These are phyloP conservation scores for Oryzias javanicus DNA, from an alignment of 2,113 vertebrate genomes.

Conservation along the genomic window DNA sequence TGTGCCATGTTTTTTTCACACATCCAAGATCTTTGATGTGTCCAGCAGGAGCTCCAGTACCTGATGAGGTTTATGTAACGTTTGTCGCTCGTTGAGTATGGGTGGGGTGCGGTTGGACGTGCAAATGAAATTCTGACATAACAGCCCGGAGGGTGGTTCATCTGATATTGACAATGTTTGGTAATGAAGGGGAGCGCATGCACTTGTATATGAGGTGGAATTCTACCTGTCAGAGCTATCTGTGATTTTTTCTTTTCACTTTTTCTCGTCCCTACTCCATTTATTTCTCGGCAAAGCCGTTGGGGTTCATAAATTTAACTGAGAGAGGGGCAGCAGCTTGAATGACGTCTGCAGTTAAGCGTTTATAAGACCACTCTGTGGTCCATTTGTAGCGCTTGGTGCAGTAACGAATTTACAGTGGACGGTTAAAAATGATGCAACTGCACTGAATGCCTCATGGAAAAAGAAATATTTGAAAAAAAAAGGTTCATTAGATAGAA, in stretches of 20 bases:
- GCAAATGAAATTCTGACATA: constrained; percentile 13
- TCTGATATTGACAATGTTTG: constrained; percentile 14
- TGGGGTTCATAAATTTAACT: constrained; percentile 43
- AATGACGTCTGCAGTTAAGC: constrained; percentile 46
- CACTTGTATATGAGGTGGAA: not conserved
- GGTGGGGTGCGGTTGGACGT: not conserved
- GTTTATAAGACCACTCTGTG: constrained; percentile 58
- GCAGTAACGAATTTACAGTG: constrained; percentile 26
- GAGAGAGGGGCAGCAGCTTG: constrained; percentile 36
- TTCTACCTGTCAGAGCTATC: constrained; percentile 20
- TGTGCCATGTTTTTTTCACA: not conserved
- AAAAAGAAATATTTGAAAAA: constrained; percentile 22
- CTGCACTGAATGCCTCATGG: constrained; percentile 24
- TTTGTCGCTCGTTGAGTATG: not conserved
- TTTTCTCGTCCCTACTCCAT: not conserved
- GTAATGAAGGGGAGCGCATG: constrained; percentile 18
- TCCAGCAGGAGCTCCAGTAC: constrained; percentile 1
- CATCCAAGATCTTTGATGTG: not conserved
- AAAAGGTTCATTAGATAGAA: constrained; percentile 27
- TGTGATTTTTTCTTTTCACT: not conserved
- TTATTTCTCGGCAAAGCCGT: constrained; percentile 21
- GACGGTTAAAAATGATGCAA: not conserved
- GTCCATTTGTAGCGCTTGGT: constrained; percentile 15
- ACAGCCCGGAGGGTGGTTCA: constrained; percentile 5
- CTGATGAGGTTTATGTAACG: constrained; percentile 36